Percentiles rank a stretch among this genome's conserved stretches.
These are phyloP conservation scores for Mobula hypostoma DNA, from an alignment of 2,113 vertebrate species.

Conservation along the genomic window DNA sequence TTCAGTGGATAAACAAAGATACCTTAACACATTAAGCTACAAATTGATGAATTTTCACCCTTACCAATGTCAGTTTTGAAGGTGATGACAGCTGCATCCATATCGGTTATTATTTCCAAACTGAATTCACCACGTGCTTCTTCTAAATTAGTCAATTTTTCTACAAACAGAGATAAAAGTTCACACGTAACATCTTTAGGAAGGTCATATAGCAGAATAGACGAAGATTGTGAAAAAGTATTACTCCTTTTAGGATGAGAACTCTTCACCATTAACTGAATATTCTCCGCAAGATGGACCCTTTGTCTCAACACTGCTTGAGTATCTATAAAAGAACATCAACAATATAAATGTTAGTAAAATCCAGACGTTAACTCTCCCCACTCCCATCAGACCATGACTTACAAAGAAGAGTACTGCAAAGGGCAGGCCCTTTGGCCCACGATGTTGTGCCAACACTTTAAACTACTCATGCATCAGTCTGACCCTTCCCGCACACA, in stretches of 20 bases:
- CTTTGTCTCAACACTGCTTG: not conserved
- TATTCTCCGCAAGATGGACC: not conserved
- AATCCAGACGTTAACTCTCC: not conserved
- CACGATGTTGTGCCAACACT: too few relatives aligned
- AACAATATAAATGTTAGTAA: not conserved
- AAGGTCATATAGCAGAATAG: conserved; percentile 64
- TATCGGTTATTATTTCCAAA: conserved; percentile 68
- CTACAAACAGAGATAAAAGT: conserved; percentile 62
- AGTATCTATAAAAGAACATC: conserved; percentile 5
- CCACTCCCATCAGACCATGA: not conserved
- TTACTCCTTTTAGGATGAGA: not conserved
- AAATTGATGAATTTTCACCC: conserved; percentile 31
- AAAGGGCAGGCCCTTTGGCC: too few relatives aligned
- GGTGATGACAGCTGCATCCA: conserved; percentile 54
- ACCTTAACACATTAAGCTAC: not conserved
- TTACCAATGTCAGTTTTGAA: conserved; percentile 63
- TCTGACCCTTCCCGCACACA: too few relatives aligned
- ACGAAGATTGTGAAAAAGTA: not conserved
- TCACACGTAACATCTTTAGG: conserved; percentile 37
- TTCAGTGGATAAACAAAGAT: not conserved
- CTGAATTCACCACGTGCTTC: conserved; percentile 51
- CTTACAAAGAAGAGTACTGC: too few relatives aligned
- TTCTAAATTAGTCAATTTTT: conserved; percentile 55
- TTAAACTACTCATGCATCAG: too few relatives aligned
- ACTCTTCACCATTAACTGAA: not conserved